Evolutionary conservation across 2,113 vertebrate genomes (phyloP), one percentile per base, ranked within the genome.

Genomic region (Lota lota): DNA sequence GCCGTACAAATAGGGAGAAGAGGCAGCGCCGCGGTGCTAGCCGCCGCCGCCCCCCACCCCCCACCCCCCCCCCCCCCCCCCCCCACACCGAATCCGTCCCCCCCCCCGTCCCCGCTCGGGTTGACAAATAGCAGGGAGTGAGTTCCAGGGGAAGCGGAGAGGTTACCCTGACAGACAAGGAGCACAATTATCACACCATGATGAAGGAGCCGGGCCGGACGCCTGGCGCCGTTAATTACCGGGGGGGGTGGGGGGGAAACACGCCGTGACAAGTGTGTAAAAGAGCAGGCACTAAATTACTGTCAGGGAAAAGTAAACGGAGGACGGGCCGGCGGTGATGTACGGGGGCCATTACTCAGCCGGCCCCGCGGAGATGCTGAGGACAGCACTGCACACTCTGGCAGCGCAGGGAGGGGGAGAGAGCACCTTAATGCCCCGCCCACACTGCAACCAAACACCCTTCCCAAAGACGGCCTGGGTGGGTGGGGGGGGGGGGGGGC

Each of bases 271-370:
- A 98, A 97, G 97, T 97, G 95, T 95, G 95, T 94, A 96, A 98
- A 98, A 99, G 97, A 99, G 95, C 97, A 96, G 94, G 94, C 94
- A 97, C 94, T 99, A 97, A 97, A 98, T 99, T 98, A 99, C 96
- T 98, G 97, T 98, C 97, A 96, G 93, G 93, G 85, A 95, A 96
- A 97, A 98, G 96, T 98, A 98, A 98, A 97, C 95, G 95, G 93
- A 94, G 91, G 90, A 94, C 94, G 86, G 88, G 88, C 82, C 88
- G 90, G 93, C 92, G 91, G 64, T 98, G 97, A 98, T 98, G 98
- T 99, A 98, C 97, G 92, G 97, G 96, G 97, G 95, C 97, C 97
- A 99, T 98, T 99, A 99, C 94, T 93, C 94, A 94, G 94, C 94
- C 36, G 28, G 92, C 95, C 96, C 95, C 93, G 93, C 80, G 77